Conservation (phyloP, 1,140 invertebrate genomes). For the Atta colombica region DNA sequence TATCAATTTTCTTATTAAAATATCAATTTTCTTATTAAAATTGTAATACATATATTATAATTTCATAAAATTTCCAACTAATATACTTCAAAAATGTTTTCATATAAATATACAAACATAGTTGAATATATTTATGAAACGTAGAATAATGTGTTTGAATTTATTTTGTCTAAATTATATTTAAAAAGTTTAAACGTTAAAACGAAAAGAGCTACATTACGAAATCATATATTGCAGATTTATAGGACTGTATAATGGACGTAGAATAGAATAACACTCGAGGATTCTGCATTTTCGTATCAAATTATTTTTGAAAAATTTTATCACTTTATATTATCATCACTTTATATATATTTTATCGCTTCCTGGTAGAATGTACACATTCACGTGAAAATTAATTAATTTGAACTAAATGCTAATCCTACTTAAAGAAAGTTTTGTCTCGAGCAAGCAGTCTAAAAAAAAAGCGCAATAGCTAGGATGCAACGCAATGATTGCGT, state of each 20-base stretch:
- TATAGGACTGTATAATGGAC: neutral
- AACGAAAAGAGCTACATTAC: neutral
- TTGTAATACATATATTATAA: conserved; percentile 11
- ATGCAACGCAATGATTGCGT: neutral
- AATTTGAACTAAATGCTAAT: conserved; percentile 1
- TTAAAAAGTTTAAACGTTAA: neutral
- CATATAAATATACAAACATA: neutral
- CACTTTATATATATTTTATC: neutral
- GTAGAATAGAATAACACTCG: conserved; percentile 6
- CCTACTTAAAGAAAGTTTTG: neutral
- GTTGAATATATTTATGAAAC: neutral
- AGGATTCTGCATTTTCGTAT: neutral
- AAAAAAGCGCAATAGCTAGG: neutral
- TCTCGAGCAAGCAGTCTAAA: neutral
- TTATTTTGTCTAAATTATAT: conserved; percentile 7
- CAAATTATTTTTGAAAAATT: neutral
- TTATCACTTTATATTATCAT: neutral
- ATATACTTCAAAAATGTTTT: neutral
- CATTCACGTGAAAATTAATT: neutral
- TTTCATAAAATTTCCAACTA: neutral
- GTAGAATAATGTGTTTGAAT: neutral
- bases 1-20: conserved; percentile 18
- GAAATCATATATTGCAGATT: conserved; percentile 5
- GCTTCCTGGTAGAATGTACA: too few relatives aligned
- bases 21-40: neutral